Conservation (phyloP, 2,797 vertebrate species). For the Benthosema pterotum region DNA sequence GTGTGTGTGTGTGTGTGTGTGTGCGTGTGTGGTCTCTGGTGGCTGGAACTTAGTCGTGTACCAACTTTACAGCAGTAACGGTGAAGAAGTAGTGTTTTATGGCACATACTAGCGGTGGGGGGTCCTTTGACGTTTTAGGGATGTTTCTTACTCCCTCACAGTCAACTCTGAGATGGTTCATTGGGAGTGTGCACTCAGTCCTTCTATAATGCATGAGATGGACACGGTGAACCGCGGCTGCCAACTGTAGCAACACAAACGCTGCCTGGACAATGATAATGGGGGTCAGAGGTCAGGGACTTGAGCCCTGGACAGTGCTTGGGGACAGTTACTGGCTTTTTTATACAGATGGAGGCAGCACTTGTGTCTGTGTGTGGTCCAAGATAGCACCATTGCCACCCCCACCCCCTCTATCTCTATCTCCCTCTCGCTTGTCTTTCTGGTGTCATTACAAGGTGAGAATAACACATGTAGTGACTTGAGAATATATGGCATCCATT, state of each 20-base stretch:
- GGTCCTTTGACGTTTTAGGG: no score
- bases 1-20: no score
- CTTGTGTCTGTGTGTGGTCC: constrained; percentile 67
- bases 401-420: no score
- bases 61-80: no score
- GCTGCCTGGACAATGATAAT: constrained; percentile 6
- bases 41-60: no score
- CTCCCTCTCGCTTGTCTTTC: no score
- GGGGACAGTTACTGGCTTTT: constrained; percentile 55
- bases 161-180: constrained; percentile 11
- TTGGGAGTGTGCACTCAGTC: constrained; percentile 40
- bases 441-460: not conserved
- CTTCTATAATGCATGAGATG: constrained; percentile 22
- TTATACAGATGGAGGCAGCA: constrained; percentile 46
- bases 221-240: constrained; percentile 7
- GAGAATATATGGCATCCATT: not conserved
- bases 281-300: constrained; percentile 63
- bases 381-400: constrained; percentile 1
- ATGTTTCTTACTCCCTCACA: no score
- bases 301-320: constrained; percentile 49
- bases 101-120: no score
- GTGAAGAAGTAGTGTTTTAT: no score
- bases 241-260: constrained; percentile 60
- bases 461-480: not conserved
- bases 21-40: no score